Evolutionary conservation across 2,113 vertebrate genomes (phyloP).

Genomic region (Archilochus colubris): DNA sequence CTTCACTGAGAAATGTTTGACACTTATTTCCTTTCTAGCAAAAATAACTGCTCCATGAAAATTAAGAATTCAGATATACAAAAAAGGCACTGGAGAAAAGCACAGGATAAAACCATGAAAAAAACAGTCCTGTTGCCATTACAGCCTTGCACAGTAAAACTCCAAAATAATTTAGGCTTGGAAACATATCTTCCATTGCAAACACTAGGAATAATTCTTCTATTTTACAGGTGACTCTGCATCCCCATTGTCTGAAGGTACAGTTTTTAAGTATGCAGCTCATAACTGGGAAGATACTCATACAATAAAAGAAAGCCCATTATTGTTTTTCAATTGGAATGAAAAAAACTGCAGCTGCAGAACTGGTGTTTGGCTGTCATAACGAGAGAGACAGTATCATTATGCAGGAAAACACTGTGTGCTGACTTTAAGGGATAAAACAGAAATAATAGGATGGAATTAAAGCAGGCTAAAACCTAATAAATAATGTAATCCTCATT

Average conservation of each 20-base stretch:
- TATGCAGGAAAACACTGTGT: neutral
- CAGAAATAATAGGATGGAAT: neutral
- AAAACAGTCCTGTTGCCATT: neutral
- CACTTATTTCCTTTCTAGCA: neutral
- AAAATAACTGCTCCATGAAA: neutral
- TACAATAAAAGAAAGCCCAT: neutral
- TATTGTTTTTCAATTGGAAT: neutral
- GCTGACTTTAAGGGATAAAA: neutral
- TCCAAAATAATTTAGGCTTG: neutral
- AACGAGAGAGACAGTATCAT: neutral
- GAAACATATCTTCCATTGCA: neutral
- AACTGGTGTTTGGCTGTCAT: neutral
- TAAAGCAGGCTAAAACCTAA: neutral
- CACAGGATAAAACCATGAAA: neutral
- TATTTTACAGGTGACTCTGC: neutral
- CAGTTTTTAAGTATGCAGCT: neutral
- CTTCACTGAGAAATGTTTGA: neutral
- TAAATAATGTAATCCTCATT: neutral
- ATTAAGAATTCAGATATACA: neutral
- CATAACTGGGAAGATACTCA: neutral
- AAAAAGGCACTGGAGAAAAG: neutral
- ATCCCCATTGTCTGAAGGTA: neutral
- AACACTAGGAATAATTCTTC: neutral
- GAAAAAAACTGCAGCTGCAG: neutral
- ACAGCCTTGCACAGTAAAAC: neutral